Conservation (phyloP, 1,140 invertebrate genomes). For the Aphaenogaster floridana region DNA sequence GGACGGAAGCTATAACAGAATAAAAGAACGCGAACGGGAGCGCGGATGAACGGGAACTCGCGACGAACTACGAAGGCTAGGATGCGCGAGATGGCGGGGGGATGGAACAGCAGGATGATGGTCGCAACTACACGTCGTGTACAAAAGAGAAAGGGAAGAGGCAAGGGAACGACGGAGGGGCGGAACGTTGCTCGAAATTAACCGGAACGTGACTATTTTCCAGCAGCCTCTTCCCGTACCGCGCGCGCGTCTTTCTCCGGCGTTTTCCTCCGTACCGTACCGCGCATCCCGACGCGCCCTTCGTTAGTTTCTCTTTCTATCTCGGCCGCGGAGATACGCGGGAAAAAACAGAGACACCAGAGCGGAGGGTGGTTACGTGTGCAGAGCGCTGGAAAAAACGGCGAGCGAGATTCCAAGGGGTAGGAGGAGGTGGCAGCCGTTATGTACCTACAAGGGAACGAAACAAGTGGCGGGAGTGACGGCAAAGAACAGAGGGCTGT, state of each 20-base stretch:
- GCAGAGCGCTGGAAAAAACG: constrained; percentile 68
- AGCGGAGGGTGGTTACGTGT: constrained; percentile 46
- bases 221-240: constrained; percentile 50
- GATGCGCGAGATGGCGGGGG: not conserved
- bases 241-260: constrained; percentile 45
- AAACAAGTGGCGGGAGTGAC: constrained; percentile 24
- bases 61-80: not conserved
- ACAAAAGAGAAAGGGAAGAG: constrained; percentile 34
- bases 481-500: constrained; percentile 5
- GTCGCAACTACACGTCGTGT: constrained; percentile 41
- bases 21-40: constrained; percentile 23
- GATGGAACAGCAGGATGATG: constrained; percentile 5
- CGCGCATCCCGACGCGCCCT: constrained; percentile 13
- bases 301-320: constrained; percentile 12
- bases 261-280: constrained; percentile 22
- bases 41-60: constrained; percentile 18
- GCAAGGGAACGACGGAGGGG: constrained; percentile 7
- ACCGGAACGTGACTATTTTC: constrained; percentile 77
- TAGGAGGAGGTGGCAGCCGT: not conserved
- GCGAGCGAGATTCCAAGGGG: constrained; percentile 55
- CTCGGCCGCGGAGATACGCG: not conserved
- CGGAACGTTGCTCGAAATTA: constrained; percentile 72
- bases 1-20: constrained; percentile 30
- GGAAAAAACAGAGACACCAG: constrained; percentile 54
- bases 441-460: constrained; percentile 53